Evolutionary conservation across 2,113 vertebrate genomes (phyloP).

Genomic region (Microtus pennsylvanicus): DNA sequence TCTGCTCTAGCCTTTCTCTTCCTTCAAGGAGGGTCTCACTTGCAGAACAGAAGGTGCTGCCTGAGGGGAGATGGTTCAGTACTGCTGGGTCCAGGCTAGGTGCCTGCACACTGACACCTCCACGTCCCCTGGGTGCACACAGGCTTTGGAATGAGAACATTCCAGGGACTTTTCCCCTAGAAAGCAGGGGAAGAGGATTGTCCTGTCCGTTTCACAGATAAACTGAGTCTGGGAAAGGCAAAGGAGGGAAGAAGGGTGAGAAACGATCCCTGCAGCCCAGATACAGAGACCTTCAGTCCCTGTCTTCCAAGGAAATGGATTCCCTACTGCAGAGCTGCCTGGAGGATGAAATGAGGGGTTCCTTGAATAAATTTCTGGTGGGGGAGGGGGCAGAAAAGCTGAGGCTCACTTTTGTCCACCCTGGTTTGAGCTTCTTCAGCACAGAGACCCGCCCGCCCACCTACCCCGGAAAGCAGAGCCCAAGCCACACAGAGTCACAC

Average conservation of each 20-base stretch:
- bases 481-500: no score
- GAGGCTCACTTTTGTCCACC: not conserved
- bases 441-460: not conserved
- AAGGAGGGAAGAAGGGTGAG: not conserved
- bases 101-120: not conserved
- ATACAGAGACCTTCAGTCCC: not conserved
- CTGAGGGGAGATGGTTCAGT: no score
- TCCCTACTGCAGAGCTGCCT: rapidly evolving
- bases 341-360: not conserved
- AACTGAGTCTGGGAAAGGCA: not conserved
- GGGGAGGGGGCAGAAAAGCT: not conserved
- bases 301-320: not conserved
- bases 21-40: not conserved
- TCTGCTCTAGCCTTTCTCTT: not conserved
- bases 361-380: rapidly evolving
- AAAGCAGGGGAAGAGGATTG: no score
- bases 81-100: not conserved
- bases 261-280: not conserved
- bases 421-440: not conserved
- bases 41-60: not conserved
- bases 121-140: no score
- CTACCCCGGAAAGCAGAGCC: not conserved
- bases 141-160: not conserved
- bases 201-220: not conserved
- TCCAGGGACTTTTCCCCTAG: no score